phyloP scores from a whole-genome alignment of 2,888 invertebrate genomes.

The Baccha elongata region DNA sequence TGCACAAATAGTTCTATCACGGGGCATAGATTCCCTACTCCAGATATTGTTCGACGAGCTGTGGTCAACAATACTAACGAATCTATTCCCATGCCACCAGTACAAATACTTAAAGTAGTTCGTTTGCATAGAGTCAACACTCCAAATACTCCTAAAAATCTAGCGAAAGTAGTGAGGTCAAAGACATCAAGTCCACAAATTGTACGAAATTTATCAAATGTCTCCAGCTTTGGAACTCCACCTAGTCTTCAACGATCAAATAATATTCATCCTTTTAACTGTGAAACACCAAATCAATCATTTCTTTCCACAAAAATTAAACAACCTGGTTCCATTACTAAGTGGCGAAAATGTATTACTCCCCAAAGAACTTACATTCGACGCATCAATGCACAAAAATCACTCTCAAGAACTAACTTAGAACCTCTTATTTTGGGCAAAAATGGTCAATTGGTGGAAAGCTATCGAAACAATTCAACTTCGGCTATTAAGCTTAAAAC shows the following conservation, averaged over 20 bases:
- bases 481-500: not conserved
- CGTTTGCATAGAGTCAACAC: slow-evolving; percentile 61
- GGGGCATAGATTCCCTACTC: slow-evolving; percentile 41
- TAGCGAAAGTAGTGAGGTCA: slow-evolving; percentile 53
- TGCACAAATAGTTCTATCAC: not conserved
- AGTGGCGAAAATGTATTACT: slow-evolving; percentile 76
- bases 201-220: slow-evolving; percentile 32
- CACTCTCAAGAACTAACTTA: not conserved
- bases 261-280: not conserved
- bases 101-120: slow-evolving; percentile 33
- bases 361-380: slow-evolving; percentile 78
- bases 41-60: slow-evolving; percentile 72
- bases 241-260: slow-evolving; percentile 1
- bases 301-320: slow-evolving; percentile 1
- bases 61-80: slow-evolving; percentile 15
- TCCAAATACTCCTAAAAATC: slow-evolving; percentile 47
- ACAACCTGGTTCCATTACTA: slow-evolving; percentile 39
- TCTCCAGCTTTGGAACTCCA: slow-evolving; percentile 3
- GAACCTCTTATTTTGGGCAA: not conserved
- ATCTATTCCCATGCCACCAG: slow-evolving; percentile 12
- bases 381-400: slow-evolving; percentile 14
- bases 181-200: slow-evolving; percentile 46
- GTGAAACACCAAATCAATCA: slow-evolving; percentile 39
- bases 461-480: slow-evolving; percentile 18
- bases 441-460: not conserved